Evolutionary conservation across 2,797 vertebrate genomes (phyloP).

Genomic region (Lutjanus argentimaculatus): DNA sequence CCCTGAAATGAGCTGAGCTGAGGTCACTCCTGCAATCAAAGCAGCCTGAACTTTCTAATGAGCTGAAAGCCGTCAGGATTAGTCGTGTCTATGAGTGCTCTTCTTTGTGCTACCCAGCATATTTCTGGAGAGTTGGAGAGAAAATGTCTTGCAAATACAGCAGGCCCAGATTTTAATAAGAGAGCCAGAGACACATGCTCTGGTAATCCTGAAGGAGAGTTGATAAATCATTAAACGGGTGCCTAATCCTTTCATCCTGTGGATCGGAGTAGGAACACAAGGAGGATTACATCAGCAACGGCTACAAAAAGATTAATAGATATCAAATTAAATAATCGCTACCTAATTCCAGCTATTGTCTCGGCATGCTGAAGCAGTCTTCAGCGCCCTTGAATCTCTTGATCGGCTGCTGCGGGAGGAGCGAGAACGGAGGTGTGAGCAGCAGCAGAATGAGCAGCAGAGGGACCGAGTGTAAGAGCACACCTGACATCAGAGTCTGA

Average conservation of each 20-base stretch:
- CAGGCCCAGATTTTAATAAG: constrained; percentile 58
- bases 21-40: constrained; percentile 4
- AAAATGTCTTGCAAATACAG: constrained; percentile 19
- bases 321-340: constrained; percentile 70
- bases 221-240: constrained; percentile 67
- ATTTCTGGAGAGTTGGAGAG: constrained; percentile 26
- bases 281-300: constrained; percentile 63
- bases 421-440: background rate
- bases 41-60: background rate
- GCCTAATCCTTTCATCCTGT: constrained; percentile 66
- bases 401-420: constrained; percentile 29
- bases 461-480: background rate
- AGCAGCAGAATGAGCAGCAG: background rate
- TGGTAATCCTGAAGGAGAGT: constrained; percentile 61
- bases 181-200: constrained; percentile 38
- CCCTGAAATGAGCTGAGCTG: fast-evolving
- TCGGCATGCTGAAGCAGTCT: constrained; percentile 26
- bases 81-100: background rate
- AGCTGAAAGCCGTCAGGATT: background rate
- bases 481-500: constrained; percentile 16
- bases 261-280: constrained; percentile 44
- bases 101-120: constrained; percentile 12
- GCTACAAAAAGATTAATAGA: constrained; percentile 62
- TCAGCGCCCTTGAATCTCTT: constrained; percentile 22
- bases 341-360: constrained; percentile 65